Evolutionary conservation across 2,888 invertebrate species (phyloP).

Genomic region (Euproctis similis): DNA sequence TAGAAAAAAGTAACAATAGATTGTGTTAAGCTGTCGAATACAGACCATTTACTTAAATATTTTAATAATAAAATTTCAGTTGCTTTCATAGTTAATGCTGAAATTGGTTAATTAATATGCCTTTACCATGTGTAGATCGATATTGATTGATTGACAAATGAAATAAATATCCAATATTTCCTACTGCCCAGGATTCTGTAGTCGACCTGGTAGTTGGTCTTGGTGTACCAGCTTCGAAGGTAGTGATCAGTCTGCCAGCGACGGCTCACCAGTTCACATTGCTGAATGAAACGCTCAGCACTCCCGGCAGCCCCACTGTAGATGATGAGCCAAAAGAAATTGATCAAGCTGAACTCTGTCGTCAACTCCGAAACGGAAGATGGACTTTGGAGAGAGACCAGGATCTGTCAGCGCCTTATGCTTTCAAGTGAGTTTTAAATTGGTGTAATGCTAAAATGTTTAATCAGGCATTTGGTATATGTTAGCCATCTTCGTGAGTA

Average conservation of each 20-base stretch:
- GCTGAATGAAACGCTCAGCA: slow-evolving; percentile 78
- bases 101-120: too few relatives aligned
- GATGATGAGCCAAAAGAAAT: slow-evolving; percentile 72
- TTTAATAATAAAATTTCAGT: too few relatives aligned
- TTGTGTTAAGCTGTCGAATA: too few relatives aligned
- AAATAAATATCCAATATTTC: too few relatives aligned
- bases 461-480: too few relatives aligned
- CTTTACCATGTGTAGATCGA: too few relatives aligned
- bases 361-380: slow-evolving; percentile 72
- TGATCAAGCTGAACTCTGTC: slow-evolving; percentile 78
- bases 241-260: slow-evolving; percentile 83
- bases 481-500: too few relatives aligned
- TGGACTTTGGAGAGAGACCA: slow-evolving; percentile 87
- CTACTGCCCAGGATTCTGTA: slow-evolving; percentile 78
- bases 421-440: slow-evolving; percentile 73
- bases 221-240: slow-evolving; percentile 81
- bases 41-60: too few relatives aligned
- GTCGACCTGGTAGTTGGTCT: slow-evolving; percentile 83
- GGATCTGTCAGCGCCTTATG: slow-evolving; percentile 85
- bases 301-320: slow-evolving; percentile 79
- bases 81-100: too few relatives aligned
- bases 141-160: too few relatives aligned
- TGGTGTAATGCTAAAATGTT: too few relatives aligned
- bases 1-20: too few relatives aligned
- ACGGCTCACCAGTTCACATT: slow-evolving; percentile 81